These are phyloP conservation scores for Eilema depressum DNA, from an alignment of 2,888 invertebrate genomes.

Conservation along the genomic window DNA sequence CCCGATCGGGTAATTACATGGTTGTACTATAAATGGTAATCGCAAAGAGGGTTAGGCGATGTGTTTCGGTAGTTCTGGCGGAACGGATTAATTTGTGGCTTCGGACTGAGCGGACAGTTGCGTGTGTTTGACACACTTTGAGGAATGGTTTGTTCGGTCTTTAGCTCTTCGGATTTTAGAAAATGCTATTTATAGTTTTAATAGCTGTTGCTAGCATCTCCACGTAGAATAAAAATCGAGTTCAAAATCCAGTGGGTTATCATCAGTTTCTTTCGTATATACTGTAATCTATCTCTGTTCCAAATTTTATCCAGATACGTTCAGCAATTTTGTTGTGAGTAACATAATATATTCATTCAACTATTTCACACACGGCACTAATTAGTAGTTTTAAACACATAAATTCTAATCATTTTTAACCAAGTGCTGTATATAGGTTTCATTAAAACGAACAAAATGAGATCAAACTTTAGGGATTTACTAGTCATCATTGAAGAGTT, in stretches of 20 bases:
- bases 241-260: too few relatives aligned
- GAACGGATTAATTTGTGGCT: background rate
- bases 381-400: too few relatives aligned
- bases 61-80: conserved; percentile 23
- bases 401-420: too few relatives aligned
- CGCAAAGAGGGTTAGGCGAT: conserved; percentile 28
- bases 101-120: background rate
- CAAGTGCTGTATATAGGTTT: too few relatives aligned
- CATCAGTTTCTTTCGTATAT: too few relatives aligned
- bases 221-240: background rate
- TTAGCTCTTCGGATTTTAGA: background rate
- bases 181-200: background rate
- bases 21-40: conserved; percentile 29
- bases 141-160: background rate
- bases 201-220: background rate
- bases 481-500: too few relatives aligned
- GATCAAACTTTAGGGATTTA: too few relatives aligned
- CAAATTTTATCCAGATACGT: too few relatives aligned
- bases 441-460: too few relatives aligned
- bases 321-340: too few relatives aligned
- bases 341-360: too few relatives aligned
- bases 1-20: conserved; percentile 41
- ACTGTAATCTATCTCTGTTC: background rate
- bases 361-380: too few relatives aligned
- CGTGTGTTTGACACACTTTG: background rate